Evolutionary conservation across 2,888 invertebrate genomes (phyloP).

Genomic region (Melinopterus prodromus): DNA sequence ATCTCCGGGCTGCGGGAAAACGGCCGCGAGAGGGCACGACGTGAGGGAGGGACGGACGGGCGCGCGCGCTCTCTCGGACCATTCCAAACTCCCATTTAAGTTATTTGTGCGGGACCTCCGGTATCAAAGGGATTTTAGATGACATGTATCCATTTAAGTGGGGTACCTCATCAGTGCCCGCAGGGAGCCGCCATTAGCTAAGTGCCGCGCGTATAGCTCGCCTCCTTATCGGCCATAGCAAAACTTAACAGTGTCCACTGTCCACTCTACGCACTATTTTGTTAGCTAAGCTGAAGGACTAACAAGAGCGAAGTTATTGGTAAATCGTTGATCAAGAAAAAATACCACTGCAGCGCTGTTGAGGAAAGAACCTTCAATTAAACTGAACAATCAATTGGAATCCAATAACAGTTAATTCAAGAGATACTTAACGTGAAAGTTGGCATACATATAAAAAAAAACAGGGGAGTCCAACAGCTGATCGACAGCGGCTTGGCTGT

Average conservation of each 20-base stretch:
- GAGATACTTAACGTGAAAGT: too few relatives aligned
- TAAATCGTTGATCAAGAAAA: too few relatives aligned
- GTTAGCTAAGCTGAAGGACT: not conserved
- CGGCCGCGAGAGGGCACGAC: not conserved
- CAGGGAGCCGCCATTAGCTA: constrained; percentile 49
- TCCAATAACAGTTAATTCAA: too few relatives aligned
- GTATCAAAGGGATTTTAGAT: constrained; percentile 43
- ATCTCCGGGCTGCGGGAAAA: constrained; percentile 5
- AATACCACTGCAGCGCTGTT: too few relatives aligned
- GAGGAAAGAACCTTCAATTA: too few relatives aligned
- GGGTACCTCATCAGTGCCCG: constrained; percentile 48
- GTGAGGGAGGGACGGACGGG: not conserved
- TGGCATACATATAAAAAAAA: too few relatives aligned
- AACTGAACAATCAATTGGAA: too few relatives aligned
- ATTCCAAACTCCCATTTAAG: constrained; percentile 47
- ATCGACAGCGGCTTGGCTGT: too few relatives aligned
- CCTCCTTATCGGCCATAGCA: constrained; percentile 24
- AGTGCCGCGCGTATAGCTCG: constrained; percentile 41
- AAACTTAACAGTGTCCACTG: not conserved
- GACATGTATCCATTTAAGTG: constrained; percentile 50
- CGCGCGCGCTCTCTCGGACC: not conserved
- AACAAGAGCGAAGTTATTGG: not conserved
- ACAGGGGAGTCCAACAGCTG: too few relatives aligned
- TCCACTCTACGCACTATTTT: not conserved
- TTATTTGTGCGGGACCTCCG: constrained; percentile 41